Evolutionary conservation across 2,797 vertebrate species (phyloP), one percentile per base, ranked within the genome.

Genomic region (Poeciliopsis gracilis): DNA sequence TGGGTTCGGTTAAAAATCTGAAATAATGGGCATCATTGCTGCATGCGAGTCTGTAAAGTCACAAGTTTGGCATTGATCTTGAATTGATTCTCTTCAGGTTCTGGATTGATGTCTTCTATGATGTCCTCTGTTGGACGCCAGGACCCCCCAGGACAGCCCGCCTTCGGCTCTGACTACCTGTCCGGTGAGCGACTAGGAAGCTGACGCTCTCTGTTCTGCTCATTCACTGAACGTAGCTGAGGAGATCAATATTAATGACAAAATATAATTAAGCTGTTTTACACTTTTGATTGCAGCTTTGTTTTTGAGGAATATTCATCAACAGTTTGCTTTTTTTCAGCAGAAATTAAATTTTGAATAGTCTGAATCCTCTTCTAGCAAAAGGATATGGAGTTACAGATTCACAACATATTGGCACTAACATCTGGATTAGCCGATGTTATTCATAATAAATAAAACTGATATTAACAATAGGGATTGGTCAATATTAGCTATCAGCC

Each of bases 161-260:
- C 88, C 71, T 93, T 94, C 77, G 84, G 91, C 82, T 86, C 94
- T 23, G 94, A 94, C 91, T 93, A 92, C 86, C 84, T 95, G 83
- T 94, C 94, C 84, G 95, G 95, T 96, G 90, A 94, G 93, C 72
- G 77, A 75, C 67, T 36, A 66, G 23, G 23, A 3, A 69, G 59
- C 33, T 45, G 25, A 30, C 20, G 57, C 3, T 47, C 33, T 33
- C 36, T 36, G 33, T 7, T n/a, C 72, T 30, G 45, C n/a, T 0
- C 0, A n/a, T 51, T 43, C 72, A 53, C 28, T 30, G 5, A 55
- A 53, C 3, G 28, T 11, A 16, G 25, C 30, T 16, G 33, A 28
- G 36, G 67, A 47, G 46, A 70, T 13, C 23, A 53, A 41, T 33
- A 47, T 4, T 3, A 43, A 43, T 30, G 25, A 36, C 23, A 2